phyloP scores from a whole-genome alignment of 2,888 invertebrate genomes.

The Ophion ellenae region DNA sequence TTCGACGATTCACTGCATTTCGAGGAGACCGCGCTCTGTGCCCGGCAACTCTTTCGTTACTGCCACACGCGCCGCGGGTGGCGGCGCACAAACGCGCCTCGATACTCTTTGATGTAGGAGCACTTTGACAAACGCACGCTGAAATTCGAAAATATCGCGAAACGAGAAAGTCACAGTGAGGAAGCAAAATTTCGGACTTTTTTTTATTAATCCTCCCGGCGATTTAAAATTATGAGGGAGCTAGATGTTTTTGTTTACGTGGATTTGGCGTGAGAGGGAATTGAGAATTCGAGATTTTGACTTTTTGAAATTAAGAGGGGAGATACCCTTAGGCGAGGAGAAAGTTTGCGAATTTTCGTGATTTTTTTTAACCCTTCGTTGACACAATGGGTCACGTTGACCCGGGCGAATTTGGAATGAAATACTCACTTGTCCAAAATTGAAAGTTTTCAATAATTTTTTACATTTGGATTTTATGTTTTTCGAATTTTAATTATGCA shows the following conservation, averaged over 20 bases:
- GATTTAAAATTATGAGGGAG: neutral
- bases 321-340: too few species aligned
- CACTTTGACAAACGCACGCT: neutral
- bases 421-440: too few species aligned
- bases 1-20: constrained; percentile 40
- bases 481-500: too few species aligned
- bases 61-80: constrained; percentile 44
- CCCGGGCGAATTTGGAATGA: too few species aligned
- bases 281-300: too few species aligned
- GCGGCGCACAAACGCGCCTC: constrained; percentile 25
- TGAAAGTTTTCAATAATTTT: too few species aligned
- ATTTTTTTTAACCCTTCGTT: too few species aligned
- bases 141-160: constrained; percentile 9
- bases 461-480: too few species aligned
- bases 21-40: constrained; percentile 7
- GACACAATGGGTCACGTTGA: too few species aligned
- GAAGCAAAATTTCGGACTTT: constrained; percentile 5
- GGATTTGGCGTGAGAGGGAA: neutral
- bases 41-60: constrained; percentile 16
- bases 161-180: constrained; percentile 2
- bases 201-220: neutral
- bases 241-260: neutral
- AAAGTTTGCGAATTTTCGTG: too few species aligned
- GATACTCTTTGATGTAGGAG: constrained; percentile 39
- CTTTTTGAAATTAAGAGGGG: too few species aligned